Conservation (phyloP, 2,888 invertebrate species). For the Amorpha juglandis region DNA sequence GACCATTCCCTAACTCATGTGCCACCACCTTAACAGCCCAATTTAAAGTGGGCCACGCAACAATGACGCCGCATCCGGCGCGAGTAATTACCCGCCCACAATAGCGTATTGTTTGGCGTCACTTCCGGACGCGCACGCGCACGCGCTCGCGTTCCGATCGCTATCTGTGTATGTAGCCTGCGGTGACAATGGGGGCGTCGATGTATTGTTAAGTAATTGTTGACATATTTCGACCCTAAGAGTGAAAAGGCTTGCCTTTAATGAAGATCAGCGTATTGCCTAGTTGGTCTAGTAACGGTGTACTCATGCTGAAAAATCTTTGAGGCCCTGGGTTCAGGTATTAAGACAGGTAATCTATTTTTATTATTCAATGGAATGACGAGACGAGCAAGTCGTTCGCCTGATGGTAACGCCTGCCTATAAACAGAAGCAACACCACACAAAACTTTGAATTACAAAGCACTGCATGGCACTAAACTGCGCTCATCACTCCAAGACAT, state of each 20-base stretch:
- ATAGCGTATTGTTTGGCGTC: slow-evolving; percentile 74
- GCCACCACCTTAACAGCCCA: slow-evolving; percentile 8
- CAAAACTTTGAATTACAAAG: too few relatives aligned
- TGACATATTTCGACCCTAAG: not conserved
- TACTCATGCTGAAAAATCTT: too few relatives aligned
- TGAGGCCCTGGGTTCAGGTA: too few relatives aligned
- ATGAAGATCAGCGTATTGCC: not conserved
- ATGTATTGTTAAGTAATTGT: not conserved
- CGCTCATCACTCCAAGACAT: too few relatives aligned
- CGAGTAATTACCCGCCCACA: slow-evolving; percentile 68
- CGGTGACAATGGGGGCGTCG: slow-evolving; percentile 16
- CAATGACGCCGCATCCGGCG: slow-evolving; percentile 59
- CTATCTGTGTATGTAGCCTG: slow-evolving; percentile 3
- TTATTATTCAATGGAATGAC: too few relatives aligned
- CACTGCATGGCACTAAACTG: too few relatives aligned
- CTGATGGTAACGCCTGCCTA: too few relatives aligned
- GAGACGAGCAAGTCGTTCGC: too few relatives aligned
- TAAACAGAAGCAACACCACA: too few relatives aligned
- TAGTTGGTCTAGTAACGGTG: too few relatives aligned
- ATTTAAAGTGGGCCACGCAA: slow-evolving; percentile 47
- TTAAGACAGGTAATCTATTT: too few relatives aligned
- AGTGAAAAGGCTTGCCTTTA: not conserved
- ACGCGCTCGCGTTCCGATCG: slow-evolving; percentile 45
- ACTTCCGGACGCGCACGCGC: slow-evolving; percentile 65
- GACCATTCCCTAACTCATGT: not conserved